These are phyloP conservation scores for Papilio polyxenes DNA, from an alignment of 1,140 invertebrate species.

Conservation along the genomic window DNA sequence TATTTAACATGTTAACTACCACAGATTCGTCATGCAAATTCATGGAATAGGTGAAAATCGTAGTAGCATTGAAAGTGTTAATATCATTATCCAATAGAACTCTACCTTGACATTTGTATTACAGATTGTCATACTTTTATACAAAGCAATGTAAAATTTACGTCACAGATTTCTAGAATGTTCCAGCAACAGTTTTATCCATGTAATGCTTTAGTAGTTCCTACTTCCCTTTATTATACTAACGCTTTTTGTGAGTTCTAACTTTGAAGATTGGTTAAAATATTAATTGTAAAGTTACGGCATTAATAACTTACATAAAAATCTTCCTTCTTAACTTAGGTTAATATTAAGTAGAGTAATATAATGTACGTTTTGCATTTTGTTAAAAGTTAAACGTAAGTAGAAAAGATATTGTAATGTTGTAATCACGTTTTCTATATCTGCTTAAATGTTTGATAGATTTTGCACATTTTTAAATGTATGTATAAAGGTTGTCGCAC, in stretches of 20 bases:
- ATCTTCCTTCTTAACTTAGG: conserved; percentile 24
- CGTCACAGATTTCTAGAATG: not conserved
- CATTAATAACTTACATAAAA: conserved; percentile 16
- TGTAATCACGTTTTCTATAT: conserved; percentile 38
- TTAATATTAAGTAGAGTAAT: conserved; percentile 42
- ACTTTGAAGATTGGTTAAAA: conserved; percentile 8
- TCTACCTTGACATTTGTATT: too few species aligned
- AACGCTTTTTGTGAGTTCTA: conserved; percentile 42
- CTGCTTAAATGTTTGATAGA: conserved; percentile 32
- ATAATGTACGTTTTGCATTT: conserved; percentile 45
- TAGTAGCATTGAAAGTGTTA: too few species aligned
- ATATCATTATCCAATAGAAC: too few species aligned
- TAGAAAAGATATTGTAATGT: conserved; percentile 38
- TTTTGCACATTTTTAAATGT: conserved; percentile 31
- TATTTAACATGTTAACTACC: not conserved
- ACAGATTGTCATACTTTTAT: not conserved
- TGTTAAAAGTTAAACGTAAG: conserved; percentile 37
- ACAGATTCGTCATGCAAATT: too few species aligned
- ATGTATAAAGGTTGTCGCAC: conserved; percentile 34
- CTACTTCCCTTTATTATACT: conserved; percentile 49
- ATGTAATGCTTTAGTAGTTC: conserved; percentile 61
- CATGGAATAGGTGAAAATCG: too few species aligned
- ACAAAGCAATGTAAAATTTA: not conserved
- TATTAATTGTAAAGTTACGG: not conserved
- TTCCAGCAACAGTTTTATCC: conserved; percentile 22